phyloP scores from a whole-genome alignment of 2,888 invertebrate genomes.

The Blomia tropicalis region DNA sequence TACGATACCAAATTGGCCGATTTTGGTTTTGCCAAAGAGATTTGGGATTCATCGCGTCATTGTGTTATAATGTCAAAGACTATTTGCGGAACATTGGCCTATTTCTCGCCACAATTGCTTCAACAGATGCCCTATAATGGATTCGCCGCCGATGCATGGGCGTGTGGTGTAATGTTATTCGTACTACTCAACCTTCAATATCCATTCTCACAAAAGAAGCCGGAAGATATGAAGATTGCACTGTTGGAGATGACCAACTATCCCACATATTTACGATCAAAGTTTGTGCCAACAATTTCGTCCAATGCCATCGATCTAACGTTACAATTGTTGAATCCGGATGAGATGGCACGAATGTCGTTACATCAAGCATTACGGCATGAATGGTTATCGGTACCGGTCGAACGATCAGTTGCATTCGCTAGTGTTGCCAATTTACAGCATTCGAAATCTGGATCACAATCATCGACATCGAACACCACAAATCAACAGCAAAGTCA shows the following conservation, averaged over 20 bases:
- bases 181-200: constrained; percentile 22
- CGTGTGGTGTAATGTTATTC: constrained; percentile 23
- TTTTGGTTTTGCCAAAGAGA: constrained; percentile 21
- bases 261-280: neutral
- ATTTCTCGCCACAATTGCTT: constrained; percentile 19
- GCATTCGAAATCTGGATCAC: too few relatives aligned
- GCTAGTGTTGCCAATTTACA: too few relatives aligned
- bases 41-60: neutral
- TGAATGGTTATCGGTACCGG: too few relatives aligned
- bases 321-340: neutral
- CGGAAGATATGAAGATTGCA: neutral
- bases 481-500: too few relatives aligned
- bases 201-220: constrained; percentile 24
- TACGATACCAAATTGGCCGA: constrained; percentile 18
- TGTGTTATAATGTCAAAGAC: neutral
- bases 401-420: too few relatives aligned
- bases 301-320: neutral
- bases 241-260: neutral
- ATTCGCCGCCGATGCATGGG: constrained; percentile 22
- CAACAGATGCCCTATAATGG: constrained; percentile 2
- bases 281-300: neutral
- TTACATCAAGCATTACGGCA: neutral
- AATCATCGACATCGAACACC: too few relatives aligned
- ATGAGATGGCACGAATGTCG: neutral
- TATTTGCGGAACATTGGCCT: constrained; percentile 22